Percentiles rank a stretch among this genome's conserved stretches.
Evolutionary conservation across 2,797 vertebrate genomes (phyloP).

Genomic region (Australoheros facetus): DNA sequence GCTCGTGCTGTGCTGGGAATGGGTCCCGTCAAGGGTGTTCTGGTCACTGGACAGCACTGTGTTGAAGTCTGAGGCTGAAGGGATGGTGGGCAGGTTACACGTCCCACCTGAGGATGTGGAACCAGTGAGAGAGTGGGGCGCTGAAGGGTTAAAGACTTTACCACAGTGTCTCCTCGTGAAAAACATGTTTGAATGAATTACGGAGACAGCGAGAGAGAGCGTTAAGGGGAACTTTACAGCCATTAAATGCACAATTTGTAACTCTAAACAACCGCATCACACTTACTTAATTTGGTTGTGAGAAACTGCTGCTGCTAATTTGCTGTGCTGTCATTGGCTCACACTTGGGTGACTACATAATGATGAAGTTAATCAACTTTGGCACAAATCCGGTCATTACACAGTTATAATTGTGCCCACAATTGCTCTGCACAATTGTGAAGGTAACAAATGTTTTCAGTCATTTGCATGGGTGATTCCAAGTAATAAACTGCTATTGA

Average conservation of each 20-base stretch:
- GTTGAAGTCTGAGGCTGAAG: conserved; percentile 97
- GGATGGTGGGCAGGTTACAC: conserved; percentile 94
- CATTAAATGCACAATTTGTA: conserved; percentile 15
- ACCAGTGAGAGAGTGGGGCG: not conserved
- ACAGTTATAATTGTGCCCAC: not conserved
- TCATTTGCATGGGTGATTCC: not conserved
- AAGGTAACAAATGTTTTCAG: not conserved
- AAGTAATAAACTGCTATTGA: not conserved
- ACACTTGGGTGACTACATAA: conserved; percentile 23
- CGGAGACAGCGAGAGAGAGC: not conserved
- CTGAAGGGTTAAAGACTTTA: not conserved
- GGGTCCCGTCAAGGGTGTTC: conserved; percentile 95
- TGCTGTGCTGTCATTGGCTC: conserved; percentile 3
- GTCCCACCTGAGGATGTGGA: conserved; percentile 77
- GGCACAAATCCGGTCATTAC: conserved; percentile 3
- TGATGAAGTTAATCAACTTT: not conserved
- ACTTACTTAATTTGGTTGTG: conserved; percentile 18
- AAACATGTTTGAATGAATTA: not conserved
- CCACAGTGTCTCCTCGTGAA: not conserved
- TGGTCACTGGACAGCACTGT: conserved; percentile 96
- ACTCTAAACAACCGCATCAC: conserved; percentile 15
- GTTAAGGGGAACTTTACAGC: not conserved
- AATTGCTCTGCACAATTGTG: not conserved
- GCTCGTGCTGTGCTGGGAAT: conserved; percentile 96
- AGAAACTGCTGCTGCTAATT: not conserved